Percentiles rank a stretch among this genome's conserved stretches.
phyloP scores from a whole-genome alignment of 1,140 invertebrate species.

The Trigoniulus corallinus region DNA sequence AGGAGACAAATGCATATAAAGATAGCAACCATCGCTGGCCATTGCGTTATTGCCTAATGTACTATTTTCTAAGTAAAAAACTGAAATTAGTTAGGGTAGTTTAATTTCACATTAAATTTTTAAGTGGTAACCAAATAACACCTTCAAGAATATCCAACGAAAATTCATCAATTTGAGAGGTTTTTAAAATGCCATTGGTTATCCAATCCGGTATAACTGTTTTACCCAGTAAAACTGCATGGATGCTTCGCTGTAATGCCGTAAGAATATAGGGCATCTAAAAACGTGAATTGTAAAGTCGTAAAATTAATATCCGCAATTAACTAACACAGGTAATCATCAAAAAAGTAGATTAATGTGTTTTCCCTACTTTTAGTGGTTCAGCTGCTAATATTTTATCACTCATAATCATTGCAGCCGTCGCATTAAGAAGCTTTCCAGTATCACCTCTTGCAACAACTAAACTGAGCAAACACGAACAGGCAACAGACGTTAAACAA shows the following conservation, averaged over 20 bases:
- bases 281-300: slow-evolving; percentile 16
- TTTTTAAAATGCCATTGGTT: slow-evolving; percentile 63
- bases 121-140: slow-evolving; percentile 4
- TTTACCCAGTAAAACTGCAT: slow-evolving; percentile 69
- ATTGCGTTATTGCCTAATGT: slow-evolving; percentile 26
- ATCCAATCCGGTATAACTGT: slow-evolving; percentile 70
- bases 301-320: slow-evolving; percentile 8
- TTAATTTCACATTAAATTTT: background rate
- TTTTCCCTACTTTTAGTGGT: slow-evolving; percentile 47
- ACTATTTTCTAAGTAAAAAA: slow-evolving; percentile 15
- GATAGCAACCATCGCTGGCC: slow-evolving; percentile 69
- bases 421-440: slow-evolving; percentile 71
- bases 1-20: slow-evolving; percentile 58
- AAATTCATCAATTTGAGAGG: slow-evolving; percentile 55
- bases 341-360: slow-evolving; percentile 10
- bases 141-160: slow-evolving; percentile 19
- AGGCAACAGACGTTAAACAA: slow-evolving; percentile 60
- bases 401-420: slow-evolving; percentile 75
- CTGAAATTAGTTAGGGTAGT: background rate
- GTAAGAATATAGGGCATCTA: slow-evolving; percentile 72
- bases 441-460: slow-evolving; percentile 85
- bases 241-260: slow-evolving; percentile 71
- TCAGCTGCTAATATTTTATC: slow-evolving; percentile 53
- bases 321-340: background rate
- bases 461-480: slow-evolving; percentile 73